These are phyloP conservation scores for Leucopsar rothschildi DNA, from an alignment of 2,113 vertebrate genomes.

Conservation along the genomic window DNA sequence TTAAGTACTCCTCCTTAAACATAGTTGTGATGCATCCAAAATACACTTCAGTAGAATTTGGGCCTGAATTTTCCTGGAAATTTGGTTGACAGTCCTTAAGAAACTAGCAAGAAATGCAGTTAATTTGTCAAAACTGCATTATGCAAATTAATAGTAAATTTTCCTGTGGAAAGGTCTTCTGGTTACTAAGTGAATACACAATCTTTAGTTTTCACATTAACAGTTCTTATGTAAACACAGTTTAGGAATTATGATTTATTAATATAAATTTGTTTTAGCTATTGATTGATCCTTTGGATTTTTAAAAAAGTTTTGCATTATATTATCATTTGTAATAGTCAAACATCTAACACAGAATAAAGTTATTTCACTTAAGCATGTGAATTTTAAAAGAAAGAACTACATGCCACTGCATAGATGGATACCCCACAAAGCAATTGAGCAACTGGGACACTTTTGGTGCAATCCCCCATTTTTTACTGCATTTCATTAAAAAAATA, in stretches of 20 bases:
- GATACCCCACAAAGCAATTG: neutral
- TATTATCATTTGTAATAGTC: neutral
- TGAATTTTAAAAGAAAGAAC: neutral
- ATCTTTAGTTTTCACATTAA: neutral
- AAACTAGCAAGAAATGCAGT: neutral
- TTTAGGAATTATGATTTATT: neutral
- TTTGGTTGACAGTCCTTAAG: neutral
- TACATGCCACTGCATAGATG: neutral
- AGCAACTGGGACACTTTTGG: fast-evolving
- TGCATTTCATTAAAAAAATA: neutral
- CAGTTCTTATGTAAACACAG: neutral
- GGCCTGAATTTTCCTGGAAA: neutral
- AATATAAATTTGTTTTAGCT: neutral
- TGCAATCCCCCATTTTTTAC: neutral
- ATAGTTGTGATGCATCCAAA: neutral
- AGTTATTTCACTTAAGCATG: neutral
- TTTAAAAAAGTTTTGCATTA: neutral
- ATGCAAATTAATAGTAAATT: neutral
- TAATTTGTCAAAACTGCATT: neutral
- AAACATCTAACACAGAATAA: neutral
- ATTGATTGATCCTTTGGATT: neutral
- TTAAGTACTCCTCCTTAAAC: neutral
- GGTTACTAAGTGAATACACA: neutral
- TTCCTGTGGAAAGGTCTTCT: neutral
- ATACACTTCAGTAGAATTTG: neutral